A percentile compares a stretch with the other conserved stretches of the same genome.
Conservation (phyloP, 2,888 invertebrate species). For the Cloeon dipterum region DNA sequence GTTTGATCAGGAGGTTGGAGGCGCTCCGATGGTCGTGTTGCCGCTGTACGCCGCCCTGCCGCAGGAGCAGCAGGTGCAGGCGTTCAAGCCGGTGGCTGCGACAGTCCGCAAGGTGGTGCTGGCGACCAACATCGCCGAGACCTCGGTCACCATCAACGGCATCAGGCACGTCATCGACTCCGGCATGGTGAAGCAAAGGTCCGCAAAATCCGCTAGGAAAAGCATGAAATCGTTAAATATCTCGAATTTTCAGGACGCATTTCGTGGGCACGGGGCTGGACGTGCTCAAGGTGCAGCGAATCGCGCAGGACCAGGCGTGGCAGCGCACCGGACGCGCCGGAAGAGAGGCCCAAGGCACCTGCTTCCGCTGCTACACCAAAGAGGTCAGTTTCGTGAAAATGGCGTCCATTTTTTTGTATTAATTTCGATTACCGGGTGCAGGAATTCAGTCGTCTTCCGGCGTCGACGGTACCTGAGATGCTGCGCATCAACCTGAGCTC, state of each 20-base stretch:
- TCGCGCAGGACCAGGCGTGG: slow-evolving; percentile 82
- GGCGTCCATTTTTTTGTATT: background rate
- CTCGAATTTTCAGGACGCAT: slow-evolving; percentile 30
- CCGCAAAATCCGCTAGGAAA: too few relatives aligned
- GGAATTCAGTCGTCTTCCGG: slow-evolving; percentile 47
- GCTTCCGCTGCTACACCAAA: slow-evolving; percentile 71
- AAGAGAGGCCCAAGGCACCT: slow-evolving; percentile 59
- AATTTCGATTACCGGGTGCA: slow-evolving; percentile 6
- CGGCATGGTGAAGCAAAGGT: slow-evolving; percentile 82
- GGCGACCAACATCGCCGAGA: slow-evolving; percentile 34
- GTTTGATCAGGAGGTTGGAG: slow-evolving; percentile 25
- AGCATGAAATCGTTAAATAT: background rate
- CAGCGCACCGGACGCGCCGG: slow-evolving; percentile 86
- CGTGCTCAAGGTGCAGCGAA: slow-evolving; percentile 49
- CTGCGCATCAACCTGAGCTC: slow-evolving; percentile 43
- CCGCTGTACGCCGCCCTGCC: slow-evolving; percentile 29
- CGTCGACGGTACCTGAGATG: slow-evolving; percentile 70
- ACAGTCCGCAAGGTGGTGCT: slow-evolving; percentile 26
- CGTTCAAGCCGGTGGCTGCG: slow-evolving; percentile 22
- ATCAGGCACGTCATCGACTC: slow-evolving; percentile 80
- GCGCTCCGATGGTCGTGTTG: slow-evolving; percentile 47
- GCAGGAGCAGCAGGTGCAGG: slow-evolving; percentile 21
- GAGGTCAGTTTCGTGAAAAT: slow-evolving; percentile 11
- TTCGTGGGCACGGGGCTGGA: slow-evolving; percentile 66
- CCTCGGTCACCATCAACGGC: slow-evolving; percentile 37